phyloP scores from a whole-genome alignment of 1,140 invertebrate genomes.

The Dufourea novaeangliae region DNA sequence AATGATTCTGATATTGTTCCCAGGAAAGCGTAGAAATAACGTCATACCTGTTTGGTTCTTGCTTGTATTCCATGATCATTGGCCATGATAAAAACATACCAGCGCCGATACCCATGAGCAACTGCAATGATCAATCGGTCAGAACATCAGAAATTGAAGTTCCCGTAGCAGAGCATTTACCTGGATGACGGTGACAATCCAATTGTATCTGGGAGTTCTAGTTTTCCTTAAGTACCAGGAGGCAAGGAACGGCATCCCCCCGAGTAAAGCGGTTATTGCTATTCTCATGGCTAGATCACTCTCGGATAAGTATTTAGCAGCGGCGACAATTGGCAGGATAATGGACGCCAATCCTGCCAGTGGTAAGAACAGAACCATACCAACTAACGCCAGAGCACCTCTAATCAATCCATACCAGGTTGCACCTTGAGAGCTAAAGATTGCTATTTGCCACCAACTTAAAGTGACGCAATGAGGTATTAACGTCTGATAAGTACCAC shows the following conservation, averaged over 20 bases:
- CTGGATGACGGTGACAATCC: slow-evolving; percentile 86
- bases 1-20: slow-evolving; percentile 88
- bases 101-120: slow-evolving; percentile 76
- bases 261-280: slow-evolving; percentile 82
- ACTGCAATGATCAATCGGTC: slow-evolving; percentile 34
- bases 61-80: slow-evolving; percentile 79
- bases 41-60: slow-evolving; percentile 64
- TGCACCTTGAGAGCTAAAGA: slow-evolving; percentile 89
- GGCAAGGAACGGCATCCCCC: slow-evolving; percentile 82
- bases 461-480: slow-evolving; percentile 93
- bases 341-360: slow-evolving; percentile 89
- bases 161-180: slow-evolving; percentile 73
- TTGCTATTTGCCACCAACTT: slow-evolving; percentile 92
- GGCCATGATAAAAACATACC: slow-evolving; percentile 81
- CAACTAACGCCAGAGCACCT: slow-evolving; percentile 88
- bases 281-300: slow-evolving; percentile 85
- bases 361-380: slow-evolving; percentile 89
- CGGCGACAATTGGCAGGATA: slow-evolving; percentile 87
- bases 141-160: not conserved
- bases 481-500: slow-evolving; percentile 88
- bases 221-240: slow-evolving; percentile 86
- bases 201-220: slow-evolving; percentile 80
- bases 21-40: slow-evolving; percentile 80
- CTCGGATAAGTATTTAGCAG: slow-evolving; percentile 86
- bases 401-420: slow-evolving; percentile 90